Conservation (phyloP, 2,113 vertebrate genomes). For the Tachysurus vachellii region DNA sequence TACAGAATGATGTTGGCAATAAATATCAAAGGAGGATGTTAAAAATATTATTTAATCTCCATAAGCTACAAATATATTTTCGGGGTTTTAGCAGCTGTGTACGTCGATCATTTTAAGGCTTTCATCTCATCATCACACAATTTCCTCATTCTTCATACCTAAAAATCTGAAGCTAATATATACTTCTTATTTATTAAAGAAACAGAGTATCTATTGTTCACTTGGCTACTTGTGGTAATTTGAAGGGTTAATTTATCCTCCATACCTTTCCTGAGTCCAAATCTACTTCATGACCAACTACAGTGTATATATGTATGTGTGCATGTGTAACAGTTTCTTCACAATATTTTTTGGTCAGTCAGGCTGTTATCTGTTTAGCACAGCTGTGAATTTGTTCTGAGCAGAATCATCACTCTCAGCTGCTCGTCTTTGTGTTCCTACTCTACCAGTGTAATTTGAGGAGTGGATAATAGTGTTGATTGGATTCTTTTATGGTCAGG, state of each 20-base stretch:
- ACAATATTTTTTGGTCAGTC: slow-evolving; percentile 59
- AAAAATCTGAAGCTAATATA: not conserved
- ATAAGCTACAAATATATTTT: not conserved
- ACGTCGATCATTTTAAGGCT: not conserved
- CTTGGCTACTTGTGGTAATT: slow-evolving; percentile 9
- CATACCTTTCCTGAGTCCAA: slow-evolving; percentile 36
- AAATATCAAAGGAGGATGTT: not conserved
- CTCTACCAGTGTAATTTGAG: not conserved
- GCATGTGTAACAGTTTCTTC: slow-evolving; percentile 54
- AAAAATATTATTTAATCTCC: not conserved
- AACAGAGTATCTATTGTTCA: not conserved
- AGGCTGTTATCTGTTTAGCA: slow-evolving; percentile 50
- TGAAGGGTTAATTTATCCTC: slow-evolving; percentile 36
- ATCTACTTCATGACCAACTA: slow-evolving; percentile 56
- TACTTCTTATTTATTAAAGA: not conserved
- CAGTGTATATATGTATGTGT: slow-evolving; percentile 43
- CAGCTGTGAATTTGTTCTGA: slow-evolving; percentile 42
- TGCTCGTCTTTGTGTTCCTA: slow-evolving; percentile 5
- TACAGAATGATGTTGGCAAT: not conserved
- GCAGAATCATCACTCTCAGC: slow-evolving; percentile 23
- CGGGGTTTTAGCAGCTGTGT: not conserved
- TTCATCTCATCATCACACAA: not conserved
- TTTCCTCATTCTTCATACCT: not conserved
- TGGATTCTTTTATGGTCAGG: slow-evolving; percentile 43
- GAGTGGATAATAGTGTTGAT: slow-evolving; percentile 41